Base-by-base conservation (phyloP, 1,140 invertebrate genomes). In the Brachionus angularis region DNA sequence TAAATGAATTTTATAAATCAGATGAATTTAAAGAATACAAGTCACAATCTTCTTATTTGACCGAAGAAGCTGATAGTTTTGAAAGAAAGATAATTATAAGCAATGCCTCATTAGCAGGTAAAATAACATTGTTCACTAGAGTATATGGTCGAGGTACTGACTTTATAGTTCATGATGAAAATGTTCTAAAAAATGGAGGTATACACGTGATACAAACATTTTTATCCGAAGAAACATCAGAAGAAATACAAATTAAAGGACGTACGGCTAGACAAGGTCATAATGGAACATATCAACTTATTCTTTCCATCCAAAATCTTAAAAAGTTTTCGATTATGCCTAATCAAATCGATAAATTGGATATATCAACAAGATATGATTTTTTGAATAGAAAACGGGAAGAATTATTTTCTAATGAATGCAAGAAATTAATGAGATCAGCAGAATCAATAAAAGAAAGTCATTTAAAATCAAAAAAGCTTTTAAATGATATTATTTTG, bases 91-190 rank as follows among this genome's bases (percentile, higher is more conserved):
- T 7, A 5, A 5, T 18, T 12, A 58, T 58, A 21, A 18, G 21
- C 21, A 1, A 10, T 33, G 53, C 53, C 1, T 8, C 53, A 8
- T 14, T 12, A 18, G 5, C 3, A 8, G 29, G 29, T 23, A 33
- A 31, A 33, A 23, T 58, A 16, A 58, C 53, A 7, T 33, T 58
- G 12, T 33, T 58, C 3, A 34, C 53, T 12, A 5, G 16, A 2
- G 8, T 23, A 14, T 58, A 33, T 58, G 53, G 53, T 31, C 53
- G 53, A 25, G 53, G 53, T 21, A 58, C 29, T 23, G 53, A 58
- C 25, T 58, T 58, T 58, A 58, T 33, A 10, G 5, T 4, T 23
- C 18, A 8, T 39, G 16, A 33, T 58, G 3, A 33, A 18, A 18
- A 34, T 33, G 2, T 33, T 1, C 8, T 58, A 7, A 16, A 29